phyloP scores from a whole-genome alignment of 2,888 invertebrate genomes.

The Caenorhabditis afra region DNA sequence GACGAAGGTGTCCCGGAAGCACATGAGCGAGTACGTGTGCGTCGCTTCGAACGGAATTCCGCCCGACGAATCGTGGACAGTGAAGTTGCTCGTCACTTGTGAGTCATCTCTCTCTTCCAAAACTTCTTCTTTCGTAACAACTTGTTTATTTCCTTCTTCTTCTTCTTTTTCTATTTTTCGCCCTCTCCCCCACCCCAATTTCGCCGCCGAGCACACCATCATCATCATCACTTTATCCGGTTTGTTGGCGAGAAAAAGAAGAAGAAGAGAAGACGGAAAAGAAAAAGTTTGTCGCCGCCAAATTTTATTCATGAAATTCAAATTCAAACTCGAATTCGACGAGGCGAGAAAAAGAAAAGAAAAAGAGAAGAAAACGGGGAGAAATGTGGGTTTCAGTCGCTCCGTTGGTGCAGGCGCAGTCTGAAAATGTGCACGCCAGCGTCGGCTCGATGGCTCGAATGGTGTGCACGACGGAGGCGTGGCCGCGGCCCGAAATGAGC shows the following conservation, averaged over 20 bases:
- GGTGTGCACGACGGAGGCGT: slow-evolving; percentile 77
- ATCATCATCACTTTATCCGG: slow-evolving; percentile 46
- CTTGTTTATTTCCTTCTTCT: slow-evolving; percentile 20
- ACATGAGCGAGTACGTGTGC: slow-evolving; percentile 80
- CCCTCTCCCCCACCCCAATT: slow-evolving; percentile 19
- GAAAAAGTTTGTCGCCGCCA: slow-evolving; percentile 9
- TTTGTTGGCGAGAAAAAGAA: slow-evolving; percentile 14
- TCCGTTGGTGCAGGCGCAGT: slow-evolving; percentile 76
- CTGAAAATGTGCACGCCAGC: slow-evolving; percentile 56
- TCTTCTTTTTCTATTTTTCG: slow-evolving; percentile 5
- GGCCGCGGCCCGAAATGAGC: slow-evolving; percentile 77
- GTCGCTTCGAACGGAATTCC: slow-evolving; percentile 80
- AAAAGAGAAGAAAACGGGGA: neutral
- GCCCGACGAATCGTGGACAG: slow-evolving; percentile 79
- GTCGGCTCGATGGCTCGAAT: slow-evolving; percentile 63
- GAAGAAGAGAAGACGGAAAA: too few species aligned
- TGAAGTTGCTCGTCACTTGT: slow-evolving; percentile 80
- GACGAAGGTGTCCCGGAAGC: slow-evolving; percentile 75
- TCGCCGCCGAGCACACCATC: slow-evolving; percentile 33
- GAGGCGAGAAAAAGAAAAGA: slow-evolving; percentile 3
- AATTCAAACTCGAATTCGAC: slow-evolving; percentile 22
- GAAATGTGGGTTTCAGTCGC: slow-evolving; percentile 69
- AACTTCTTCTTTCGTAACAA: slow-evolving; percentile 23
- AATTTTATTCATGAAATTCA: slow-evolving; percentile 58
- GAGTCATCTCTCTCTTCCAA: slow-evolving; percentile 43